Percentiles rank a stretch among this genome's conserved stretches.
These are phyloP conservation scores for Diloba caeruleocephala DNA, from an alignment of 2,888 invertebrate genomes.

Conservation along the genomic window DNA sequence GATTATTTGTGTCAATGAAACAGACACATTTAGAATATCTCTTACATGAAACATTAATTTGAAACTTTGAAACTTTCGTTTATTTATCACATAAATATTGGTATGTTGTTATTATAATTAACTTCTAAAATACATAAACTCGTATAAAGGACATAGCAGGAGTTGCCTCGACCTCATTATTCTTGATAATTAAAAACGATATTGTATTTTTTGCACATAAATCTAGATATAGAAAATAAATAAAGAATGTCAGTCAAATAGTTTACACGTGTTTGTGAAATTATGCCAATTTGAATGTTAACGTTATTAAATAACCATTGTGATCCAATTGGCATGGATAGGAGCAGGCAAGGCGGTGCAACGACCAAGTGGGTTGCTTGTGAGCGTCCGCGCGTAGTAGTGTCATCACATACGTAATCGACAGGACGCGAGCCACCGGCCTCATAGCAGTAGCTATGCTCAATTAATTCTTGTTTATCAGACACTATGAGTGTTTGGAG, in stretches of 20 bases:
- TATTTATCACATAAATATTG: too few relatives aligned
- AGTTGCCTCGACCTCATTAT: conserved; percentile 51
- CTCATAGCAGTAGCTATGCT: conserved; percentile 38
- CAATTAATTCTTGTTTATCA: conserved; percentile 47
- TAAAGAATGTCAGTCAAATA: conserved; percentile 26
- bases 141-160: conserved; percentile 23
- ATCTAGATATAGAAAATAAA: conserved; percentile 30
- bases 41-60: conserved; percentile 7
- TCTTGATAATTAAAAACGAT: conserved; percentile 19
- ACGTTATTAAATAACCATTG: conserved; percentile 57
- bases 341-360: conserved; percentile 58
- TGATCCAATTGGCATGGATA: conserved; percentile 67
- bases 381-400: conserved; percentile 60
- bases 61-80: too few relatives aligned
- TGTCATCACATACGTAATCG: conserved; percentile 60
- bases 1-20: conserved; percentile 1
- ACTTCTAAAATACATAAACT: conserved; percentile 4
- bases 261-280: conserved; percentile 46
- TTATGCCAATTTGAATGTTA: conserved; percentile 35
- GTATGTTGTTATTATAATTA: too few relatives aligned
- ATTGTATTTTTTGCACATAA: conserved; percentile 21
- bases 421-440: conserved; percentile 59
- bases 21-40: background rate
- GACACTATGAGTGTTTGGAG: conserved; percentile 45
- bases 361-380: conserved; percentile 52